Conservation (phyloP, 92 coral and sea anemone species). For the Meandrina meandrites region DNA sequence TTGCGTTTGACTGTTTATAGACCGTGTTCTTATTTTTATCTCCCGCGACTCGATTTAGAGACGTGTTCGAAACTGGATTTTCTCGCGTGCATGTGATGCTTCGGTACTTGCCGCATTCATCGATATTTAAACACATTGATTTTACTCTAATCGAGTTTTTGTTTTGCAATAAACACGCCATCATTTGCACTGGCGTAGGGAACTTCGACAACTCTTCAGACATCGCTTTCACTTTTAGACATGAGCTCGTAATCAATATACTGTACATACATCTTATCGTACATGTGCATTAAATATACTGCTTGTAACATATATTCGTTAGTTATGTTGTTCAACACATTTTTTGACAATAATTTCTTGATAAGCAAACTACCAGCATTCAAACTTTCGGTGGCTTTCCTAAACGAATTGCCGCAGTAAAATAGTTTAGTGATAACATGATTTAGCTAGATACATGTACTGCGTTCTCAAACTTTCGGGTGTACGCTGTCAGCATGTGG, state of each 20-base stretch:
- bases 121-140: not conserved
- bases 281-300: not conserved
- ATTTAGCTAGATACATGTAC: not conserved
- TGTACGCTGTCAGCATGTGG: not conserved
- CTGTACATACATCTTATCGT: too few relatives aligned
- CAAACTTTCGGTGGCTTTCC: not conserved
- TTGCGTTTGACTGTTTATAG: too few relatives aligned
- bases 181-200: not conserved
- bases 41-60: conserved; percentile 3
- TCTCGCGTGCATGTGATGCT: not conserved
- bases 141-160: not conserved
- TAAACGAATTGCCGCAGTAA: not conserved
- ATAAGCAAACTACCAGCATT: not conserved
- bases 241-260: not conserved
- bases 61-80: conserved; percentile 2
- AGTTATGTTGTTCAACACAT: not conserved
- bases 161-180: not conserved
- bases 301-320: not conserved
- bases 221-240: not conserved
- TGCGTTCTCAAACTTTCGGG: not conserved
- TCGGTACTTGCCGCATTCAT: not conserved
- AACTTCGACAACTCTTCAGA: not conserved
- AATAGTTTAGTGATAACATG: not conserved
- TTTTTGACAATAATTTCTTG: not conserved
- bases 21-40: not conserved